Evolutionary conservation across 2,888 invertebrate genomes (phyloP), one percentile per base, ranked within the genome.

Genomic region (Polia nebulosa): DNA sequence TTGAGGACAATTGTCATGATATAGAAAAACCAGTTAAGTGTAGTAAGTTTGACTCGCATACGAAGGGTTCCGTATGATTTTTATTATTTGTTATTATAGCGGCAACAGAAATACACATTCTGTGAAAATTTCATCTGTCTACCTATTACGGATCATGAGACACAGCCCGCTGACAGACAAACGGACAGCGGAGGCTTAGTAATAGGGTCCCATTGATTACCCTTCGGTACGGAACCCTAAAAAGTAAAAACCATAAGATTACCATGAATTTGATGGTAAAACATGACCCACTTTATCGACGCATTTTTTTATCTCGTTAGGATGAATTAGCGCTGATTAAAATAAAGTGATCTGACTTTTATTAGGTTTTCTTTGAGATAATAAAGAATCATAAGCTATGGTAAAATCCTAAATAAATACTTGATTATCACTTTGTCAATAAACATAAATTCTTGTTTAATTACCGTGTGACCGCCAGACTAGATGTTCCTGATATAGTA

Each of bases 391-490:
- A 27, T 29, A 15, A 17, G 13, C 29, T 13, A 27, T 17, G 13
- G 13, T n/a, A 39, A 39, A 72, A 60, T 47, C 25, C 22, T 34
- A 47, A 39, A 17, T 36, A 51, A 74, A 56, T 75, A 17, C n/a
- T 47, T 11, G 20, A 20, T 55, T n/a, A 17, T 67, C 27, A 69
- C 13, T 34, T 53, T 15, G 70, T 58, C 29, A 49, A 47, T 66
- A 45, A 25, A 36, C 6, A 41, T 36, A 55, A 29, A 60, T 56
- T 25, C 13, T 25, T 51, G 5, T 11, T 44, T 29, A 29, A 17
- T 52, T n/a, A 29, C 4, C 36, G 22, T 45, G 8, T 47, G 45
- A 20, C 32, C 2, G 13, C 25, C 32, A 71, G 72, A 52, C 34
- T n/a, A 4, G 0, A 29, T 67, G 51, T n/a, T n/a, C n/a, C 20